Base-by-base conservation (phyloP, 2,113 vertebrate genomes). In the Mandrillus leucophaeus region DNA sequence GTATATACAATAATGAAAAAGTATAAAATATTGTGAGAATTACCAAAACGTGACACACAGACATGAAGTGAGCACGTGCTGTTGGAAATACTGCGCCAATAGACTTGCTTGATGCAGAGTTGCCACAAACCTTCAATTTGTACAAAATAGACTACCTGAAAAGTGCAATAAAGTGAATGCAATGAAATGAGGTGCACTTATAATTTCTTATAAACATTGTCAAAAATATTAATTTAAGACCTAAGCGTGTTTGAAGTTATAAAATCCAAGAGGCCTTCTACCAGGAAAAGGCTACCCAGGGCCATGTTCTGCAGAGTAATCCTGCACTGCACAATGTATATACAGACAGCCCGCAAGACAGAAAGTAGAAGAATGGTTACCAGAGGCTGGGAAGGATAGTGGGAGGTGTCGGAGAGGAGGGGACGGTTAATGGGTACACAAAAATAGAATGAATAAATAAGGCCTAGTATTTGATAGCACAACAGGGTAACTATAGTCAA, bases 261-360 rank as follows among this genome's bases (percentile, higher is more conserved):
- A 83, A 93, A 76, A 87, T n/a, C 30, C 30, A 68, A 81, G 25
- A 96, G 30, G 25, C 4, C 9, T 20, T 87, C 66, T 84, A 48
- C 30, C 70, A 75, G 43, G 76, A 32, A 32, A 38, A 32, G 13
- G 18, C 10, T 68, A 40, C n/a, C 6, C 72, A 40, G 12, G 16
- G 12, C 38, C 38, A 59, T 38, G 16, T 38, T 93, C 14, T 70
- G 1, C 52, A 48, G 32, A 75, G 12, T 1, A 5, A 7, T 35
- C 13, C 20, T 55, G 16, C 1, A 50, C 4, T 17, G 11, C 2
- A 13, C 2, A 43, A 0, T 5, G 4, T 6, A 2, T 14, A n/a
- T 3, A 25, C 23, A 3, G 2, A 55, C 32, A 88, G 6, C 35
- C 70, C 23, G 9, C 22, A 64, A 70, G 61, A 64, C 6, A 0